Evolutionary conservation across 2,888 invertebrate genomes (phyloP).

Genomic region (Lacanobia oleracea): DNA sequence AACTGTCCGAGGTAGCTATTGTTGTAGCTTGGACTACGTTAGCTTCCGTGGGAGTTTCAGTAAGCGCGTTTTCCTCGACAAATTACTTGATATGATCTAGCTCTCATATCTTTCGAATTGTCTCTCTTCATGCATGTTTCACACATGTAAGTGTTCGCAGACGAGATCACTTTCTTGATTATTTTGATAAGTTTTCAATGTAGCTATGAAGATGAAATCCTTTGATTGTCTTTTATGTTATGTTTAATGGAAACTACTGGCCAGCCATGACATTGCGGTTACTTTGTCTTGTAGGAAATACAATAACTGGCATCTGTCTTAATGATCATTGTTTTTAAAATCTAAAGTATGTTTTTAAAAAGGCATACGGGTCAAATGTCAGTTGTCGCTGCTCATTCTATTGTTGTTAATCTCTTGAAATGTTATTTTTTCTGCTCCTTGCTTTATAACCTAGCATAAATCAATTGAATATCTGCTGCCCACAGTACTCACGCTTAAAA

Average conservation of each 20-base stretch:
- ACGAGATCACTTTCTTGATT: conserved; percentile 59
- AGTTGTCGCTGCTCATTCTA: conserved; percentile 63
- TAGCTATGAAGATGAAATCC: conserved; percentile 45
- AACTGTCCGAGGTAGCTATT: conserved; percentile 34
- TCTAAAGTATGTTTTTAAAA: conserved; percentile 69
- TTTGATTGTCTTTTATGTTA: conserved; percentile 27
- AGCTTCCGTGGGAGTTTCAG: conserved; percentile 61
- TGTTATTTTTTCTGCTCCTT: conserved; percentile 1
- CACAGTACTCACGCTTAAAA: conserved; percentile 7
- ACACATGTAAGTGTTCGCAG: conserved; percentile 40
- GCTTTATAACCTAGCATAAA: neutral
- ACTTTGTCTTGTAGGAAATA: conserved; percentile 63
- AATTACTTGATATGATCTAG: conserved; percentile 61
- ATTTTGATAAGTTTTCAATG: conserved; percentile 55
- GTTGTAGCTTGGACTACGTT: conserved; percentile 39
- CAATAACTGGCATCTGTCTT: conserved; percentile 59
- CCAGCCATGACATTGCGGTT: conserved; percentile 64
- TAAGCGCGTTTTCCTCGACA: conserved; percentile 53
- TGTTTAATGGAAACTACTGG: conserved; percentile 32
- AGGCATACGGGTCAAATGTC: conserved; percentile 77
- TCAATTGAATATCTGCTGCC: neutral
- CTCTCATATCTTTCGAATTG: conserved; percentile 48
- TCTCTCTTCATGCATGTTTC: conserved; percentile 51
- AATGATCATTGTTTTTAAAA: conserved; percentile 69
- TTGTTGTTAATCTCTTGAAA: conserved; percentile 56